These are phyloP conservation scores for Augochlora pura DNA, from an alignment of 1,140 invertebrate species.

Conservation along the genomic window DNA sequence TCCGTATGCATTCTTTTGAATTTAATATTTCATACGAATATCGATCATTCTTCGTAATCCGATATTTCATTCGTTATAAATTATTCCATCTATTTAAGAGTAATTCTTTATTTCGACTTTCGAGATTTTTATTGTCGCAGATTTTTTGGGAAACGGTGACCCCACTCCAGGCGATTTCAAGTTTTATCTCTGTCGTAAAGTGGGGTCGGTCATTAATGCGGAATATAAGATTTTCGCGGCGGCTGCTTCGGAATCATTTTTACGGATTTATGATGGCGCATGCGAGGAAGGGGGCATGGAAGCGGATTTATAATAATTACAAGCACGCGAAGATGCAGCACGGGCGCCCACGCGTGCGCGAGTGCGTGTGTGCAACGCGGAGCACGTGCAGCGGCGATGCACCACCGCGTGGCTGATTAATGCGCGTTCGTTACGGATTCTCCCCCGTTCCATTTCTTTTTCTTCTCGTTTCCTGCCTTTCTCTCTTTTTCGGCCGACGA, in stretches of 20 bases:
- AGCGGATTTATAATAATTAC: constrained; percentile 40
- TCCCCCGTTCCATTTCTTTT: constrained; percentile 35
- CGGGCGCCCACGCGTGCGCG: too few relatives aligned
- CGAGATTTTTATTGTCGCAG: too few relatives aligned
- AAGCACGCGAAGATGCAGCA: constrained; percentile 25
- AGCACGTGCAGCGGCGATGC: constrained; percentile 46
- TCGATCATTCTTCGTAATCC: too few relatives aligned
- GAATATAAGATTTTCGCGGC: constrained; percentile 41
- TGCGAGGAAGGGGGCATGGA: too few relatives aligned
- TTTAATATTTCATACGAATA: too few relatives aligned
- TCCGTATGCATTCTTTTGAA: too few relatives aligned
- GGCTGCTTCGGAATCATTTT: constrained; percentile 30
- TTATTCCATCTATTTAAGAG: too few relatives aligned
- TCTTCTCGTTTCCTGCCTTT: too few relatives aligned
- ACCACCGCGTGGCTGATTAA: constrained; percentile 67
- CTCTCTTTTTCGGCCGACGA: constrained; percentile 6
- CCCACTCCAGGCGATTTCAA: not conserved
- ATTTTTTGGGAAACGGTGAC: not conserved
- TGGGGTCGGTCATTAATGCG: constrained; percentile 29
- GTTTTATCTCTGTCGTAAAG: constrained; percentile 40
- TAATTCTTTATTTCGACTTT: too few relatives aligned
- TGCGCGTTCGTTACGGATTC: constrained; percentile 65
- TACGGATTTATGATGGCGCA: constrained; percentile 39
- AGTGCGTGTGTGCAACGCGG: too few relatives aligned
- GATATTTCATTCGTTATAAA: too few relatives aligned